phyloP scores from a whole-genome alignment of 2,113 vertebrate genomes.

The Nesogale talazaci region DNA sequence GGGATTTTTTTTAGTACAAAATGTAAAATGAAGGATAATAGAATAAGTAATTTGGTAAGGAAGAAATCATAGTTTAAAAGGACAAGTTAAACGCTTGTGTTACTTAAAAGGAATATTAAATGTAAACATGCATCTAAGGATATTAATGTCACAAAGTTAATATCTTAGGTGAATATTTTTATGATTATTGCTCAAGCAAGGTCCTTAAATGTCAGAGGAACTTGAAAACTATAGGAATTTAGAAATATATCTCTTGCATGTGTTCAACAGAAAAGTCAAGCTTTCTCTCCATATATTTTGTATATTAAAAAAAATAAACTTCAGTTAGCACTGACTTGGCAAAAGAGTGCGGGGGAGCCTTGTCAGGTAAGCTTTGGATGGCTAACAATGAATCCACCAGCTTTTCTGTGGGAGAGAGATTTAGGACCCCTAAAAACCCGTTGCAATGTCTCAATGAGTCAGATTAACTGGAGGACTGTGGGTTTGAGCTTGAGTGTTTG shows the following conservation, averaged over 20 bases:
- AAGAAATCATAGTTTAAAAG: slow-evolving; percentile 30
- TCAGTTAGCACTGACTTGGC: slow-evolving; percentile 57
- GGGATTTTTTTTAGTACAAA: slow-evolving; percentile 8
- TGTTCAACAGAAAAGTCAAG: slow-evolving; percentile 54
- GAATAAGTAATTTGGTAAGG: background rate
- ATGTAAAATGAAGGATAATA: slow-evolving; percentile 46
- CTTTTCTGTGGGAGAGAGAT: background rate
- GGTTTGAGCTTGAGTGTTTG: too few species aligned
- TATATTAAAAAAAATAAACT: slow-evolving; percentile 45
- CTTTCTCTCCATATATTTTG: slow-evolving; percentile 49
- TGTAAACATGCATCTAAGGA: background rate
- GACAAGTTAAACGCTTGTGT: slow-evolving; percentile 7
- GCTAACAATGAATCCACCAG: background rate
- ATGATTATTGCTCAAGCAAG: slow-evolving; percentile 59
- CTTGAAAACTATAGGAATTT: slow-evolving; percentile 44
- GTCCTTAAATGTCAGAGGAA: slow-evolving; percentile 64
- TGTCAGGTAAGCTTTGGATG: background rate
- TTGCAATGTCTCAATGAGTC: background rate
- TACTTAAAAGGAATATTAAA: slow-evolving; percentile 44
- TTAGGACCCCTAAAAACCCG: background rate
- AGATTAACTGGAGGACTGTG: background rate
- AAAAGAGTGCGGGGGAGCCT: background rate
- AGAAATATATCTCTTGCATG: slow-evolving; percentile 26
- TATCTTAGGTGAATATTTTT: slow-evolving; percentile 55
- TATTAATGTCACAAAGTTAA: slow-evolving; percentile 30